These are phyloP conservation scores for Camponotus floridanus DNA, from an alignment of 1,140 invertebrate genomes.

Conservation along the genomic window DNA sequence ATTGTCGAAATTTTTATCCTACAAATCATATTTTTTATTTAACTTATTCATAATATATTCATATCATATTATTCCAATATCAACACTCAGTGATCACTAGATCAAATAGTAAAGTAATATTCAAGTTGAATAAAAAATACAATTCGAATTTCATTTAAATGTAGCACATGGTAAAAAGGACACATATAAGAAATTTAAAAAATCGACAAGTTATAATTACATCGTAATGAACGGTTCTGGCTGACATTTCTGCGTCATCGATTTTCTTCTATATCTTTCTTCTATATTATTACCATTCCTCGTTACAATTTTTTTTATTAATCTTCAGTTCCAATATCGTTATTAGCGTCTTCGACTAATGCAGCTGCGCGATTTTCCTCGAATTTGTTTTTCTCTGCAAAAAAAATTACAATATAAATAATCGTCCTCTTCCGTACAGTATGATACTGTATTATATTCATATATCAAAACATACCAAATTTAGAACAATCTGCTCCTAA, in stretches of 20 bases:
- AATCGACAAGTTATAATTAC: constrained; percentile 47
- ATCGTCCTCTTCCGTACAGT: background rate
- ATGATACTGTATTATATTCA: constrained; percentile 40
- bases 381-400: constrained; percentile 84
- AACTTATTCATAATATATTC: constrained; percentile 21
- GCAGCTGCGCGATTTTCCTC: constrained; percentile 77
- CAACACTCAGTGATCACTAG: background rate
- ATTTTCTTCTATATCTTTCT: background rate
- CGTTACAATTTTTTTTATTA: background rate
- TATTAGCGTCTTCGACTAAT: constrained; percentile 21
- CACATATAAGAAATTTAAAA: constrained; percentile 43
- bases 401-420: constrained; percentile 59
- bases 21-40: constrained; percentile 60
- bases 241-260: background rate
- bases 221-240: constrained; percentile 26
- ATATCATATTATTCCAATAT: constrained; percentile 30
- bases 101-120: background rate
- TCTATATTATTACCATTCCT: too few species aligned
- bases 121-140: constrained; percentile 19
- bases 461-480: constrained; percentile 87
- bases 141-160: constrained; percentile 60
- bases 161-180: constrained; percentile 5
- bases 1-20: constrained; percentile 49
- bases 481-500: constrained; percentile 94
- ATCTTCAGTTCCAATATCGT: constrained; percentile 19